A percentile compares a stretch with the other conserved stretches of the same genome.
Evolutionary conservation across 2,113 vertebrate species (phyloP).

Genomic region (Shinisaurus crocodilurus): DNA sequence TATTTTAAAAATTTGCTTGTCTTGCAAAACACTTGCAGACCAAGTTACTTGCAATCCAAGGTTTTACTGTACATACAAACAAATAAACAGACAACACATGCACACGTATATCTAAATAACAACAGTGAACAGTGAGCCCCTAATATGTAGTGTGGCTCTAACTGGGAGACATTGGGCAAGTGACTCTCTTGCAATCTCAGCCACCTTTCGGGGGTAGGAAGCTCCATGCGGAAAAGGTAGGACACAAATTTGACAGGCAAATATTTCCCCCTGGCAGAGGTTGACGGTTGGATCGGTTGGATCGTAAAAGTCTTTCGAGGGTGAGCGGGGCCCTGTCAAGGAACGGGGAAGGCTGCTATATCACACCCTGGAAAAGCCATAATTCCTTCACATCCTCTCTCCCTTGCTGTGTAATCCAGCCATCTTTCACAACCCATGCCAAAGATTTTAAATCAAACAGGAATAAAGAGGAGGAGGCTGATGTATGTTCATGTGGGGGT

Average conservation of each 20-base stretch:
- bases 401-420: conserved; percentile 42
- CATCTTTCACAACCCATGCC: conserved; percentile 36
- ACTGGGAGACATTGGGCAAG: not conserved
- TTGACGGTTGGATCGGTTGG: not conserved
- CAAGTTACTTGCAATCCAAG: no score
- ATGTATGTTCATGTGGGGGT: conserved; percentile 43
- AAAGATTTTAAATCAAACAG: conserved; percentile 41
- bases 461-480: conserved; percentile 52
- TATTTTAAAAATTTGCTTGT: no score
- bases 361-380: conserved; percentile 7
- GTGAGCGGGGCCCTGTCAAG: not conserved
- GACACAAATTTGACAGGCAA: not conserved
- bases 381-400: conserved; percentile 41
- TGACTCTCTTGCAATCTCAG: no score
- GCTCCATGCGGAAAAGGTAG: not conserved
- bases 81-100: no score
- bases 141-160: not conserved
- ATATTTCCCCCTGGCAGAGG: not conserved
- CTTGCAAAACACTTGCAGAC: no score
- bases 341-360: not conserved
- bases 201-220: not conserved
- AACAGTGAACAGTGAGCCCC: no score
- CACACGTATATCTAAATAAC: no score
- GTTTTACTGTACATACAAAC: no score
- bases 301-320: not conserved